These are phyloP conservation scores for Neodontobutis hainanensis DNA, from an alignment of 2,113 vertebrate genomes.

Conservation along the genomic window DNA sequence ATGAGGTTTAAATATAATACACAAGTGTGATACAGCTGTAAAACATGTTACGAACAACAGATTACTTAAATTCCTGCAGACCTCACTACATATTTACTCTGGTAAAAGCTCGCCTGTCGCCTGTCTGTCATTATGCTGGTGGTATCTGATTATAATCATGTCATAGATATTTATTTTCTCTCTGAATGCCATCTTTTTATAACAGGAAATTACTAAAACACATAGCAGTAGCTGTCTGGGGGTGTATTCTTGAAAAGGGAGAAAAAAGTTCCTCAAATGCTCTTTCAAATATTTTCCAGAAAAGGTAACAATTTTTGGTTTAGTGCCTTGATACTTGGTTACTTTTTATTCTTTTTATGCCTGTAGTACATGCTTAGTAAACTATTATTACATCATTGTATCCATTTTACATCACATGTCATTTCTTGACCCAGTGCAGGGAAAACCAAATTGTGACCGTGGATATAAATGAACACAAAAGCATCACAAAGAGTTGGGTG, in stretches of 20 bases:
- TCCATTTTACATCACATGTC: background rate
- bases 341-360: background rate
- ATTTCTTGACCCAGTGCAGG: background rate
- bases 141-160: background rate
- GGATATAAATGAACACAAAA: conserved; percentile 7
- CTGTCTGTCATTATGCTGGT: background rate
- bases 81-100: background rate
- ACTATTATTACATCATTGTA: background rate
- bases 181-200: background rate
- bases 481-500: background rate
- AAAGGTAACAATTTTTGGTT: too few species aligned
- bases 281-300: background rate
- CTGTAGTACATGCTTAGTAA: background rate
- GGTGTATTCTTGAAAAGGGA: background rate
- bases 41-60: background rate
- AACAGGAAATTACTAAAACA: conserved; percentile 29
- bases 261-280: background rate
- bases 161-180: conserved; percentile 10
- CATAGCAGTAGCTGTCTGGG: background rate
- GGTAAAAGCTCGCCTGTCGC: background rate
- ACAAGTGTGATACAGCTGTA: background rate
- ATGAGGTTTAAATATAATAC: background rate
- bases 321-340: background rate
- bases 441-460: background rate
- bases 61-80: background rate